Conservation (phyloP, 2,888 invertebrate genomes). For the Drosophila prostipennis region DNA sequence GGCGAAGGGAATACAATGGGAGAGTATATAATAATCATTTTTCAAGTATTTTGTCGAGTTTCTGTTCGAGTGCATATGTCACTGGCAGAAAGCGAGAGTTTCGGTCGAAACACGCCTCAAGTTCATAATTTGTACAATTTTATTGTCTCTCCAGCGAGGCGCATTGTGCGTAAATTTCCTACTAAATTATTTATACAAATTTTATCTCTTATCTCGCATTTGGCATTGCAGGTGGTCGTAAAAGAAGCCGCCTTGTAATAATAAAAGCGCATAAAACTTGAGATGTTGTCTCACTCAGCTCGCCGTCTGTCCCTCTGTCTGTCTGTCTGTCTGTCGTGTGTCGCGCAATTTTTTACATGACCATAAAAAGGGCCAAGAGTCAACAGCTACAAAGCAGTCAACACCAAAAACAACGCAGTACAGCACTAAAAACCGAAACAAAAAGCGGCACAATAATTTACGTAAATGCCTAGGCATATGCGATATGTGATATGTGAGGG, state of each 20-base stretch:
- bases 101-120: slow-evolving; percentile 49
- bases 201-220: slow-evolving; percentile 52
- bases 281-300: slow-evolving; percentile 38
- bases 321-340: slow-evolving; percentile 14
- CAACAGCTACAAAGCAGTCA: slow-evolving; percentile 29
- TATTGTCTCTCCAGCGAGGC: slow-evolving; percentile 31
- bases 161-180: slow-evolving; percentile 26
- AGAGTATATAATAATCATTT: slow-evolving; percentile 22
- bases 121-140: slow-evolving; percentile 69
- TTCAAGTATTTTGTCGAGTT: slow-evolving; percentile 27
- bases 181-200: slow-evolving; percentile 68
- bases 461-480: slow-evolving; percentile 62
- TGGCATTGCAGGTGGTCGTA: slow-evolving; percentile 74
- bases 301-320: too few species aligned
- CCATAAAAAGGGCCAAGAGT: slow-evolving; percentile 62
- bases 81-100: slow-evolving; percentile 40
- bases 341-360: slow-evolving; percentile 56
- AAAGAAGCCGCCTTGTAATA: slow-evolving; percentile 64
- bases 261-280: slow-evolving; percentile 64
- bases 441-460: slow-evolving; percentile 68
- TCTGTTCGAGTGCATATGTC: slow-evolving; percentile 67
- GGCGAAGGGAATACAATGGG: slow-evolving; percentile 6
- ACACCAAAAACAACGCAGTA: slow-evolving; percentile 17
- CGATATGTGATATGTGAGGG: slow-evolving; percentile 40
- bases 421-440: slow-evolving; percentile 11